Conservation (phyloP, 2,888 invertebrate genomes). For the Protodeltote pygarga region DNA sequence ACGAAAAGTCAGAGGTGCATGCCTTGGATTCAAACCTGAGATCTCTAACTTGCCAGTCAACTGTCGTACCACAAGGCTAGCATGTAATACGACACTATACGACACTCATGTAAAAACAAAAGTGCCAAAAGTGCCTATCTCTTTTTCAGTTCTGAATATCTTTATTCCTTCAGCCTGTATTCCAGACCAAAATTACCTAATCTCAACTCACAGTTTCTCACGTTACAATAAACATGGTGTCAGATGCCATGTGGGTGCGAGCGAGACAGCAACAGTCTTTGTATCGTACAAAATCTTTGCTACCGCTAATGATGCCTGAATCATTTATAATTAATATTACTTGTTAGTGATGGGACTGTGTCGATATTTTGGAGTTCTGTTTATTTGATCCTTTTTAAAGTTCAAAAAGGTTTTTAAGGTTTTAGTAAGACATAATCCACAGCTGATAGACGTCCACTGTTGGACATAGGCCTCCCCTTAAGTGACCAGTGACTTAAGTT, state of each 20-base stretch:
- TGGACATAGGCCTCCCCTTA: no score
- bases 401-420: no score
- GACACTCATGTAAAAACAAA: neutral
- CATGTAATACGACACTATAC: no score
- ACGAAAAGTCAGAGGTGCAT: no score
- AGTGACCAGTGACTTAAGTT: no score
- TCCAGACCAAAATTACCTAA: conserved; percentile 39
- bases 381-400: no score
- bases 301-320: conserved; percentile 68
- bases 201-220: conserved; percentile 52
- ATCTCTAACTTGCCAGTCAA: no score
- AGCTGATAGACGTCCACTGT: no score
- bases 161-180: conserved; percentile 44
- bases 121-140: neutral
- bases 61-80: no score
- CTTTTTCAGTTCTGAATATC: neutral
- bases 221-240: conserved; percentile 62
- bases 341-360: conserved; percentile 42
- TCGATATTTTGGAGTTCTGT: conserved; percentile 20
- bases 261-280: conserved; percentile 47
- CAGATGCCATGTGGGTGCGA: conserved; percentile 39
- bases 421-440: no score
- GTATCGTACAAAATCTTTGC: conserved; percentile 52
- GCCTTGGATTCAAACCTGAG: no score
- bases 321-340: conserved; percentile 61